Evolutionary conservation across 1,140 invertebrate species (phyloP).

Genomic region (Eupeodes corollae): DNA sequence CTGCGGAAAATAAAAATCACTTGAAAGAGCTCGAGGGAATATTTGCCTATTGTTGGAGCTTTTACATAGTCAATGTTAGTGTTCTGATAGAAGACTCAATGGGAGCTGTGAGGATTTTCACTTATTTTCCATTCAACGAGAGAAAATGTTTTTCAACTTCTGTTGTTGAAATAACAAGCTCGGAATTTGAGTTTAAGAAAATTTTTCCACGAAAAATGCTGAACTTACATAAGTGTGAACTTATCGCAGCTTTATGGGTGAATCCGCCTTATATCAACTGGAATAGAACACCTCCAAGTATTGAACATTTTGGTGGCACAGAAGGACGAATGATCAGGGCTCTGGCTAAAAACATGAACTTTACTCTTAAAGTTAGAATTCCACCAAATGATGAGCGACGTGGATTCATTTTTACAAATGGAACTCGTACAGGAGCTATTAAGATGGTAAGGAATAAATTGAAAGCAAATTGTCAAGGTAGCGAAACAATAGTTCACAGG

Average conservation of each 20-base stretch:
- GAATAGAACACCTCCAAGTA: background rate
- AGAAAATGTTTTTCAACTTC: constrained; percentile 18
- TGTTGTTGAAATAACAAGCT: background rate
- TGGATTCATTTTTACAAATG: constrained; percentile 17
- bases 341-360: constrained; percentile 24
- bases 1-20: no score
- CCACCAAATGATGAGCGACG: constrained; percentile 11
- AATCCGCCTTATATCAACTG: background rate
- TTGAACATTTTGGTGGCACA: constrained; percentile 14
- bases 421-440: constrained; percentile 22
- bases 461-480: no score
- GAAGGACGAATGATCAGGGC: constrained; percentile 19
- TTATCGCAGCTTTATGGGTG: constrained; percentile 3
- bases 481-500: no score
- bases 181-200: background rate
- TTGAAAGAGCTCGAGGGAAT: no score
- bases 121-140: constrained; percentile 24
- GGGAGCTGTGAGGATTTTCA: constrained; percentile 16
- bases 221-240: constrained; percentile 6
- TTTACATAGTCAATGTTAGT: constrained; percentile 26
- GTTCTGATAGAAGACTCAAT: constrained; percentile 12
- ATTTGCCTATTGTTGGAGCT: background rate
- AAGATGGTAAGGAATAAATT: constrained; percentile 16
- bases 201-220: constrained; percentile 5
- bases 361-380: constrained; percentile 13